phyloP scores from a whole-genome alignment of 1,140 invertebrate genomes.

The Ceratosolen fusciceps region DNA sequence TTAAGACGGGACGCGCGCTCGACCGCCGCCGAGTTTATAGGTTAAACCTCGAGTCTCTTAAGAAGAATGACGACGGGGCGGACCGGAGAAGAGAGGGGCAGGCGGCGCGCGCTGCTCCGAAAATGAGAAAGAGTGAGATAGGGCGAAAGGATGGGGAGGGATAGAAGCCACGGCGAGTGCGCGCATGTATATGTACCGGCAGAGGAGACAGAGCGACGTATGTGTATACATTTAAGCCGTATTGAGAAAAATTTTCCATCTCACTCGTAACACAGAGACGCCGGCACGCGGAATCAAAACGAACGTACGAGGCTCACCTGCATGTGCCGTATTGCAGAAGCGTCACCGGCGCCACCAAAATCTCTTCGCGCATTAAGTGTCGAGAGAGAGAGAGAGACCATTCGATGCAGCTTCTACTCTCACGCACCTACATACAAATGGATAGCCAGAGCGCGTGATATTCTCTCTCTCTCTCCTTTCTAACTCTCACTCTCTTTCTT shows the following conservation, averaged over 20 bases:
- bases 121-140: background rate
- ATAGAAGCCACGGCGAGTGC: background rate
- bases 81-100: background rate
- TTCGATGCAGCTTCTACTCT: constrained; percentile 16
- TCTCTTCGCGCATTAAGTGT: background rate
- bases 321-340: background rate
- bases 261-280: background rate
- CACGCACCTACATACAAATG: constrained; percentile 44
- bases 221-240: too few relatives aligned
- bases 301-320: background rate
- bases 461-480: constrained; percentile 13
- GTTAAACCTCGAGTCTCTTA: constrained; percentile 22
- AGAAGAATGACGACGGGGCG: background rate
- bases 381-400: constrained; percentile 17
- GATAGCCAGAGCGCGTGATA: constrained; percentile 42
- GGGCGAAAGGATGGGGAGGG: background rate
- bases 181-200: background rate
- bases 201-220: background rate
- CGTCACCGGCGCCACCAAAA: constrained; percentile 14
- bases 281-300: constrained; percentile 15
- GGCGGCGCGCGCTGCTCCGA: background rate
- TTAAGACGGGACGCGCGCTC: constrained; percentile 4
- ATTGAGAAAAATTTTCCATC: background rate
- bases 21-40: constrained; percentile 22
- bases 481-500: constrained; percentile 19